These are phyloP conservation scores for Formicarius rufipectus DNA, from an alignment of 2,113 vertebrate genomes.

Conservation along the genomic window DNA sequence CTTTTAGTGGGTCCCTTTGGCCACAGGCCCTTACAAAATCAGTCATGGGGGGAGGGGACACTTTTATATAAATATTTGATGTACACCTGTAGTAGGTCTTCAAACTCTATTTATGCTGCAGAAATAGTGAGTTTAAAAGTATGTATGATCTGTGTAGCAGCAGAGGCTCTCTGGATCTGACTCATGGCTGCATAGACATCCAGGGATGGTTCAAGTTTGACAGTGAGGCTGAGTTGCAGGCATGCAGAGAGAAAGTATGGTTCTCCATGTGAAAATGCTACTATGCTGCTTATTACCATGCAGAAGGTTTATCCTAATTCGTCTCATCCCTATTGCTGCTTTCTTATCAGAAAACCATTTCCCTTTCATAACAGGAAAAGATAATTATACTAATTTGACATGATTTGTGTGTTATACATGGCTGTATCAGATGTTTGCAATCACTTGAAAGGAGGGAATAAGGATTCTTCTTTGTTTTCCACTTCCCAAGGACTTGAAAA, in stretches of 20 bases:
- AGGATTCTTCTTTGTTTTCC: background rate
- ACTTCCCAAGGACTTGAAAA: background rate
- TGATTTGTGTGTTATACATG: background rate
- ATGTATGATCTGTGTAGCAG: background rate
- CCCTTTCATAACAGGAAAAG: background rate
- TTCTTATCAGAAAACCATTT: background rate
- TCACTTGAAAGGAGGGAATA: background rate
- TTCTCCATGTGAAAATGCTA: background rate
- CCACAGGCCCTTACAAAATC: background rate
- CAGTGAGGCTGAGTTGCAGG: background rate
- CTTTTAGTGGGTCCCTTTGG: background rate
- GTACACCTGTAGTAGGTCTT: background rate
- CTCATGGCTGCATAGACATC: accelerated
- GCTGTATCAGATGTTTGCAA: background rate
- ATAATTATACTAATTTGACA: background rate
- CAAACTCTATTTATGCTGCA: background rate
- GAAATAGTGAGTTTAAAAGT: background rate
- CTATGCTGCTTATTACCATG: background rate
- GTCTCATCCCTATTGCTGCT: background rate
- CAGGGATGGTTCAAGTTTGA: background rate
- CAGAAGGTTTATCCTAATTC: background rate
- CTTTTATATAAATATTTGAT: background rate
- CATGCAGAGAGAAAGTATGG: background rate
- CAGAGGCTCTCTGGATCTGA: background rate
- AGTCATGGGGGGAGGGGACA: accelerated